Conservation (phyloP, 2,113 vertebrate species). For the Salvelinus namaycush region DNA sequence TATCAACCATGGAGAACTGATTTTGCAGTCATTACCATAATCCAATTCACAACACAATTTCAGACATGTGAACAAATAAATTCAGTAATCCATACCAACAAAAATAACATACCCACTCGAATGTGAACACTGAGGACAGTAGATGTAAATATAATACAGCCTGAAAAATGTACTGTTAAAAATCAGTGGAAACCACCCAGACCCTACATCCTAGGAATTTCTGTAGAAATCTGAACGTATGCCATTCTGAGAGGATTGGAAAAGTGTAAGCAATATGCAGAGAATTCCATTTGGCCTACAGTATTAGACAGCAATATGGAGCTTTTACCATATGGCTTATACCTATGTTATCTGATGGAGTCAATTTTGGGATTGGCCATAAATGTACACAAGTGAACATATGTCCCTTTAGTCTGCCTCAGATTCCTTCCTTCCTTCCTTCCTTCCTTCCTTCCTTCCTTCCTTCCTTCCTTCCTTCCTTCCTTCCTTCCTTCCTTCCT, state of each 20-base stretch:
- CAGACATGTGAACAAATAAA: constrained; percentile 8
- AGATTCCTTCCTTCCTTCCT: too few relatives aligned
- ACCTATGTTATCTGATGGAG: not conserved
- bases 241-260: too few relatives aligned
- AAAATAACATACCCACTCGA: not conserved
- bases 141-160: constrained; percentile 56
- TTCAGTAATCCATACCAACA: not conserved
- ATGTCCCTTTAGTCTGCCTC: not conserved
- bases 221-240: too few relatives aligned
- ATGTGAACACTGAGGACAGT: constrained; percentile 34
- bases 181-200: too few relatives aligned
- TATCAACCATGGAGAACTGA: constrained; percentile 25
- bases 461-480: too few relatives aligned
- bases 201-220: too few relatives aligned
- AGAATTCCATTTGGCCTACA: not conserved
- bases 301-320: not conserved
- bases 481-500: not conserved
- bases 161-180: constrained; percentile 20
- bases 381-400: too few relatives aligned
- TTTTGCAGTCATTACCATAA: not conserved
- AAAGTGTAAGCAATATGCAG: too few relatives aligned
- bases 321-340: too few relatives aligned
- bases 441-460: too few relatives aligned
- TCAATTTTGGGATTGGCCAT: too few relatives aligned
- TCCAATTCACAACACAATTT: not conserved